These are phyloP conservation scores for Poeciliopsis turneri DNA, from an alignment of 2,797 vertebrate species.

Conservation along the genomic window DNA sequence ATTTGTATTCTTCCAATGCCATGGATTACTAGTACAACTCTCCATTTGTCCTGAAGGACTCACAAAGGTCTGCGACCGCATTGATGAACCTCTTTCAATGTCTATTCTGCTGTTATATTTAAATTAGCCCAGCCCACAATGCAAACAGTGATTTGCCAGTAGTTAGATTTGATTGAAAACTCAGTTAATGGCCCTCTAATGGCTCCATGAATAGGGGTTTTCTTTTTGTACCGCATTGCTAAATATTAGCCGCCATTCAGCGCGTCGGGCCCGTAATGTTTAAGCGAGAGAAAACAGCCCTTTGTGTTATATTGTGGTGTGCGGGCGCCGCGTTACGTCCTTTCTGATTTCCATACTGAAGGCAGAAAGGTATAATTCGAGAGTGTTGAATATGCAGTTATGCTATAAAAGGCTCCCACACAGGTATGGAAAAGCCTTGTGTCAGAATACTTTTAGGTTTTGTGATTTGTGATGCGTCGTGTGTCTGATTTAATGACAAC, in stretches of 20 bases:
- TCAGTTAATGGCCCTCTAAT: constrained; percentile 50
- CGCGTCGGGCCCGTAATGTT: constrained; percentile 23
- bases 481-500: constrained; percentile 70
- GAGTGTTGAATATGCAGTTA: constrained; percentile 72
- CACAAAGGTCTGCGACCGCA: neutral
- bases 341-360: constrained; percentile 60
- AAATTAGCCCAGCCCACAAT: constrained; percentile 33
- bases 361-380: constrained; percentile 64
- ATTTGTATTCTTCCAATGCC: neutral
- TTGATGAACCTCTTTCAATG: constrained; percentile 9
- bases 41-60: neutral
- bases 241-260: constrained; percentile 49
- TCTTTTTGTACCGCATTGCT: constrained; percentile 33
- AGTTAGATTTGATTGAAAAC: constrained; percentile 63
- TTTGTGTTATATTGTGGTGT: constrained; percentile 23
- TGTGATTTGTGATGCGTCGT: constrained; percentile 47
- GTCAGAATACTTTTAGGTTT: constrained; percentile 24
- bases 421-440: constrained; percentile 32
- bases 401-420: constrained; percentile 63
- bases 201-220: constrained; percentile 22
- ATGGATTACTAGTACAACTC: neutral
- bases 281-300: constrained; percentile 33
- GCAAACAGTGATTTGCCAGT: constrained; percentile 44
- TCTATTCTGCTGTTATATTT: constrained; percentile 41
- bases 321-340: constrained; percentile 14